A percentile compares a stretch with the other conserved stretches of the same genome.
phyloP scores from a whole-genome alignment of 2,113 vertebrate genomes.

The Callocephalon fimbriatum region DNA sequence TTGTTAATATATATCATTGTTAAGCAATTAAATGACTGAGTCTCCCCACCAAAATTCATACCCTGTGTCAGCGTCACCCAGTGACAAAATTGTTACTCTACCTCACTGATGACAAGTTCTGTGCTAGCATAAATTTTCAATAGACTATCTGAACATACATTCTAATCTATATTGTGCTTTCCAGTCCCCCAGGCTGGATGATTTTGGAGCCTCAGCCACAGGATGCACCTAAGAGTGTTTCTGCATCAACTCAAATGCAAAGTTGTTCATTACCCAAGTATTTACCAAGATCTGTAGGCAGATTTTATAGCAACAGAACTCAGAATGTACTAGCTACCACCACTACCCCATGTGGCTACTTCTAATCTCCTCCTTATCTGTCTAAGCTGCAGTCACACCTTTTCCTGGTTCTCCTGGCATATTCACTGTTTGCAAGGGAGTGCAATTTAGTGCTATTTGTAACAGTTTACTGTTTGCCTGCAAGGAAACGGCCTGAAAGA shows the following conservation, averaged over 20 bases:
- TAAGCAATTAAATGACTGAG: neutral
- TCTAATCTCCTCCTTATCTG: neutral
- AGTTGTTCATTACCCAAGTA: neutral
- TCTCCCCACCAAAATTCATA: neutral
- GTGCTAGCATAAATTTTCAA: neutral
- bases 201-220: neutral
- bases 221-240: neutral
- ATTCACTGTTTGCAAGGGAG: neutral
- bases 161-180: neutral
- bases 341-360: neutral
- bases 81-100: neutral
- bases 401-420: neutral
- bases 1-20: neutral
- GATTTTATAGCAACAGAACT: neutral
- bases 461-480: neutral
- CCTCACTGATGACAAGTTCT: neutral
- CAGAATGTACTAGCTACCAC: neutral
- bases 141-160: neutral
- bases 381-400: neutral
- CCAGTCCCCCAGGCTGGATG: neutral
- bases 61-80: neutral
- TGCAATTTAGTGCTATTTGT: neutral
- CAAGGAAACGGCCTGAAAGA: neutral
- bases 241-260: neutral
- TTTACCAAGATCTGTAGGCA: neutral